Base-by-base conservation (phyloP, 2,797 vertebrate species). In the Hyperoplus lanceolatus region DNA sequence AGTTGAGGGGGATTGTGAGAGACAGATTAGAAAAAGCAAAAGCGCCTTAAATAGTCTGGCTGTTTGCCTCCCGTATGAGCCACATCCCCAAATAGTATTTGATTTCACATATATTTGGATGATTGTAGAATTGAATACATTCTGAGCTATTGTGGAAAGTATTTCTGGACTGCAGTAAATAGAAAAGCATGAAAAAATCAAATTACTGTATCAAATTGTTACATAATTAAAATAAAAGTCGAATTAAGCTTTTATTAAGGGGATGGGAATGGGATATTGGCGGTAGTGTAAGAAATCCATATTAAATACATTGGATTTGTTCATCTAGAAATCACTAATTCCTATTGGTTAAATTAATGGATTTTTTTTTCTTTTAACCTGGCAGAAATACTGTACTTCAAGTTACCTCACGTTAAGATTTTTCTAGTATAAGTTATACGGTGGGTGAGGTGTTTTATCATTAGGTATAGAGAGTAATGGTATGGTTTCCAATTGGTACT, bases 231-330 rank as follows among this genome's bases (percentile, higher is more conserved):
- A 29, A 13, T 7, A 29, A 21, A 21, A 53, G 29, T 29, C 18
- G 3, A 58, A n/a, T 41, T 4, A 11, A 60, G 10, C 41, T 29
- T n/a, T 49, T 36, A 46, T 64, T 39, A 39, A 42, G 4, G 3
- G 0, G 3, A 21, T 43, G 3, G 3, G 11, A 12, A 21, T 43
- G 4, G 3, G 11, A 12, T 38, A 16, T 48, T 0, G 1, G 18
- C 38, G 10, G 1, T 36, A 15, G 10, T 4, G 1, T 49, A 11
- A 59, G 1, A 7, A 54, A 60, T 60, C 5, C 11, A 42, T 3
- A 45, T 48, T 21, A 18, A 62, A 36, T 18, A 66, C 4, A 43
- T 54, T 36, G 13, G 38, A 36, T 38, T 51, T 9, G 16, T n/a
- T 7, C n/a, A 53, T 7, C 18, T 7, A 53, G 16, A 3, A 8